Conservation (phyloP, 2,888 invertebrate species). For the Tipula unca region DNA sequence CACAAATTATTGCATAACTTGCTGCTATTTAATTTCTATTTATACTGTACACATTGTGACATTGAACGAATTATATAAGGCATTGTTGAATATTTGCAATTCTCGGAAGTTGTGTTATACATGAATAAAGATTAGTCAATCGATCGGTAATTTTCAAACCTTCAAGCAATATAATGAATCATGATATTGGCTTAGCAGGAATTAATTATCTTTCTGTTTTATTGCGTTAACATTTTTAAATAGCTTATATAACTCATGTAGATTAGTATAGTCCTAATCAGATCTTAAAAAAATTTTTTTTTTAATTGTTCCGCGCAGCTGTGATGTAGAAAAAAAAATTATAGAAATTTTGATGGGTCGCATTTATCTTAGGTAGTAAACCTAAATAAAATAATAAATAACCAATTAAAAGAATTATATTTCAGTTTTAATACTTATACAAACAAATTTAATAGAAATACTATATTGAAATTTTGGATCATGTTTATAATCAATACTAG, state of each 20-base stretch:
- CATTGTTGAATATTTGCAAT: background rate
- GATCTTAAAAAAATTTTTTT: no score
- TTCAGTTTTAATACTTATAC: no score
- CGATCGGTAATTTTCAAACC: background rate
- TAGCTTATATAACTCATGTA: background rate
- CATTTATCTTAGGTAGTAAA: no score
- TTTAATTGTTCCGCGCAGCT: no score
- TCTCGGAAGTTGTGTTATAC: background rate
- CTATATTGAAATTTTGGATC: no score
- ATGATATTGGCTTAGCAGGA: background rate
- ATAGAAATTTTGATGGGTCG: no score
- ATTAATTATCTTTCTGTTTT: background rate
- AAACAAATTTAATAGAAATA: no score
- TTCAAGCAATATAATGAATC: background rate
- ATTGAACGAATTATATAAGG: background rate
- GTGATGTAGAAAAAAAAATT: no score
- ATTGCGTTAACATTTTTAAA: background rate
- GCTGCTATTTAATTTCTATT: background rate
- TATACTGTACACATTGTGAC: background rate
- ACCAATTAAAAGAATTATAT: no score
- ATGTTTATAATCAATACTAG: no score
- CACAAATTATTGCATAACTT: background rate
- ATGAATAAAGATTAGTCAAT: background rate
- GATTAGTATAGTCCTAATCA: no score
- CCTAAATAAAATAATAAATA: no score